Percentiles rank a stretch among this genome's conserved stretches.
These are phyloP conservation scores for Puntigrus tetrazona DNA, from an alignment of 2,113 vertebrate genomes.

Conservation along the genomic window DNA sequence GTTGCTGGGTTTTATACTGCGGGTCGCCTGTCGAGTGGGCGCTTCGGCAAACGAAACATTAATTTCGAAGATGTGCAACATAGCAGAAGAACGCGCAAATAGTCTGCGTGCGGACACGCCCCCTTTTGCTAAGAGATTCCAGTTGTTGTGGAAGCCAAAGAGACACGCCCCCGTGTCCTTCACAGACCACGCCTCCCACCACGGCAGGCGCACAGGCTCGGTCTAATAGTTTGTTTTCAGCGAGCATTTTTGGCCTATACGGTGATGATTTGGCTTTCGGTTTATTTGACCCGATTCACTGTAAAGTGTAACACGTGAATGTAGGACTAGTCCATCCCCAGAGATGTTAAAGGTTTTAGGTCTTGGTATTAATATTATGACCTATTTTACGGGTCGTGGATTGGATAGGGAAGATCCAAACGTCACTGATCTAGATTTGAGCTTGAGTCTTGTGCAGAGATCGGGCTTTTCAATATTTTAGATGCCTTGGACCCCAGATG, in stretches of 20 bases:
- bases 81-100: background rate
- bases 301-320: background rate
- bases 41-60: background rate
- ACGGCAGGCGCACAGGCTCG: background rate
- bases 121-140: background rate
- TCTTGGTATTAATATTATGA: slow-evolving; percentile 48
- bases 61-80: background rate
- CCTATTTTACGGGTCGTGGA: slow-evolving; percentile 29
- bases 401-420: slow-evolving; percentile 13
- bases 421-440: slow-evolving; percentile 47
- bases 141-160: background rate
- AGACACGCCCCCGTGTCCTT: slow-evolving; percentile 5
- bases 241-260: background rate
- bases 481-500: background rate
- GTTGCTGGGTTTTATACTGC: background rate
- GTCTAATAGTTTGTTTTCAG: background rate
- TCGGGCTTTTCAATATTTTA: background rate
- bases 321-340: background rate
- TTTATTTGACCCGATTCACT: slow-evolving; percentile 10
- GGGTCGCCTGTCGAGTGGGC: background rate
- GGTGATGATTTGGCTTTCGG: background rate
- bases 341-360: slow-evolving; percentile 32
- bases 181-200: slow-evolving; percentile 29
- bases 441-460: slow-evolving; percentile 27
- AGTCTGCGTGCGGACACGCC: background rate